Conservation (phyloP, 2,888 invertebrate species). For the Priocnemis perturbator region DNA sequence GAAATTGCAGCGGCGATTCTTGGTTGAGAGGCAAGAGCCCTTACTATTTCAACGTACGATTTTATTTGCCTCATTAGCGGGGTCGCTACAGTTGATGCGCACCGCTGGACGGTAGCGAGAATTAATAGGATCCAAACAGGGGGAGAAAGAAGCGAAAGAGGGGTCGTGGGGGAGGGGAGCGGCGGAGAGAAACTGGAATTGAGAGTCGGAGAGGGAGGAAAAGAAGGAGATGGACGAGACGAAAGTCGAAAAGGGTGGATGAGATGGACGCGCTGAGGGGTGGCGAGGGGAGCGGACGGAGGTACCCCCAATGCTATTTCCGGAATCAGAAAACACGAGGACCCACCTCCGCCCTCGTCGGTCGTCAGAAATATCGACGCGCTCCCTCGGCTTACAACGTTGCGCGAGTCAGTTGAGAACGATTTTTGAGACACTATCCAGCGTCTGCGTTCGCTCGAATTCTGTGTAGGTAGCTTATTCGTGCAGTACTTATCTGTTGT, state of each 20-base stretch:
- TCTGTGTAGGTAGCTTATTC: too few species aligned
- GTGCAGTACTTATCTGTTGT: too few species aligned
- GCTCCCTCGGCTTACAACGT: background rate
- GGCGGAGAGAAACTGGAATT: too few species aligned
- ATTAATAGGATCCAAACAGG: slow-evolving; percentile 38
- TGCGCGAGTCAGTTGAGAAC: too few species aligned
- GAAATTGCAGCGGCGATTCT: too few species aligned
- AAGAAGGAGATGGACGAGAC: background rate
- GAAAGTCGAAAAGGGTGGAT: slow-evolving; percentile 3
- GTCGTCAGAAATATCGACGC: slow-evolving; percentile 43
- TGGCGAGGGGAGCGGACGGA: background rate
- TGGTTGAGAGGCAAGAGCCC: background rate
- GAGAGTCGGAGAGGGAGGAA: background rate
- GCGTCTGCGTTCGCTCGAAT: too few species aligned
- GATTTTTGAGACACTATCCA: too few species aligned
- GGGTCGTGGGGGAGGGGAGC: too few species aligned
- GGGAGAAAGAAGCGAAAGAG: slow-evolving; percentile 1
- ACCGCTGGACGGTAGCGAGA: slow-evolving; percentile 29
- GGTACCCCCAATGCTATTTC: slow-evolving; percentile 41
- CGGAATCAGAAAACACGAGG: slow-evolving; percentile 43
- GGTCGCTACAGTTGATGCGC: slow-evolving; percentile 38
- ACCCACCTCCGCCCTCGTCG: slow-evolving; percentile 11
- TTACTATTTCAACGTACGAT: slow-evolving; percentile 31
- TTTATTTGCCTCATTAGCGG: slow-evolving; percentile 44
- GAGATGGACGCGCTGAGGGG: slow-evolving; percentile 15